A percentile compares a stretch with the other conserved stretches of the same genome.
These are phyloP conservation scores for Scaptomyza parva DNA, from an alignment of 2,888 invertebrate species.

Conservation along the genomic window DNA sequence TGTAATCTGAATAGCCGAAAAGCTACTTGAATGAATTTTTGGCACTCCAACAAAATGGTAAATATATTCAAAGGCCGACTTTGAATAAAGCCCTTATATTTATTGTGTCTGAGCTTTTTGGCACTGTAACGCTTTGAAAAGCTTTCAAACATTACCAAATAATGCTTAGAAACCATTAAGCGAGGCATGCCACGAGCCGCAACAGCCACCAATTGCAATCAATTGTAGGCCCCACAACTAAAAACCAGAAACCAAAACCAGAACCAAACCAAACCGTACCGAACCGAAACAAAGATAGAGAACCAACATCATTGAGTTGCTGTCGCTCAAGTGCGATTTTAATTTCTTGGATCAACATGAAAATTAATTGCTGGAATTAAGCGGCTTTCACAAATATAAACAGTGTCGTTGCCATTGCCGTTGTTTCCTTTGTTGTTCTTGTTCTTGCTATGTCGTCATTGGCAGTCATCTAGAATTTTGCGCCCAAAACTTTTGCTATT, in stretches of 20 bases:
- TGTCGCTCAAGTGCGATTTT: constrained; percentile 65
- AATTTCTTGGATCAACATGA: constrained; percentile 82
- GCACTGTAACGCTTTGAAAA: constrained; percentile 3
- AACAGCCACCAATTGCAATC: constrained; percentile 23
- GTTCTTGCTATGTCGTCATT: constrained; percentile 2
- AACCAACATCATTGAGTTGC: constrained; percentile 25
- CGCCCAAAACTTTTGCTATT: constrained; percentile 8
- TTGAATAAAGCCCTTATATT: constrained; percentile 1
- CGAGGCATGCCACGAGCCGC: constrained; percentile 23
- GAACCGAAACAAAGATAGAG: neutral
- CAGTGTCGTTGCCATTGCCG: constrained; percentile 20
- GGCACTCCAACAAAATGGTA: neutral
- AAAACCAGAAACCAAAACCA: neutral
- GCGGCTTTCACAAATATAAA: constrained; percentile 67
- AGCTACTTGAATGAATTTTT: neutral
- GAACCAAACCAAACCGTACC: constrained; percentile 1
- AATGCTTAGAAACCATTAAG: constrained; percentile 35
- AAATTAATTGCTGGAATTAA: constrained; percentile 83
- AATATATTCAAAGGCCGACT: constrained; percentile 4
- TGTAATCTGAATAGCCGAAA: neutral
- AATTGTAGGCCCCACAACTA: constrained; percentile 1
- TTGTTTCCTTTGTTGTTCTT: neutral
- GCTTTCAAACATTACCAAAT: constrained; percentile 13
- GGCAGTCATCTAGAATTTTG: constrained; percentile 1
- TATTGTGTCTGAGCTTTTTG: constrained; percentile 6